Base-by-base conservation (phyloP, 1,140 invertebrate genomes). In the Bombus huntii region DNA sequence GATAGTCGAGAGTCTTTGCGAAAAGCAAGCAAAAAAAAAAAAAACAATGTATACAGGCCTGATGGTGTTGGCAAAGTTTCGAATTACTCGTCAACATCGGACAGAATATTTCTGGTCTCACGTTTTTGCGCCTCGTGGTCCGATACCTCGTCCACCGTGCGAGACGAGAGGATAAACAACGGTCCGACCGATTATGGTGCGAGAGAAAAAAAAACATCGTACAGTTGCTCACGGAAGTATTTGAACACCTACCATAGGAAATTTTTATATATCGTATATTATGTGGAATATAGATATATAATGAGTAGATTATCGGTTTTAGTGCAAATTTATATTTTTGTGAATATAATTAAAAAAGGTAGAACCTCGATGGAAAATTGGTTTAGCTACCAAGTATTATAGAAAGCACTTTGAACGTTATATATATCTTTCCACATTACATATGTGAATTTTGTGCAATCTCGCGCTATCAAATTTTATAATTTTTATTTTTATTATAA, bases 81-180 rank as follows among this genome's bases (percentile, higher is more conserved):
- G 39, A 34, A 44, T 44, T 66, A 76, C 47, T 59, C 13, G 25
- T 37, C 53, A 76, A 37, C 25, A 59, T 28, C 47, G 3, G 15
- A 28, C 34, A 34, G 8, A 76, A 76, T 37, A 57, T 57, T 57
- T 37, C 22, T 22, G 15, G 53, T 57, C 31, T 25, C n/a, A 34
- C 18, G 42, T 34, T 53, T 31, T 77, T 77, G 25, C 12, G 37
- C 28, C 75, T 39, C 34, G 34, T 62, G 75, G 28, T 77, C 28
- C 25, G 31, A 59, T 59, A 42, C 22, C 31, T n/a, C 28, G 13
- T 15, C 71, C 42, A 72, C 13, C 10, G 37, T 12, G 15, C 25
- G 10, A 37, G 44, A 53, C 47, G 37, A 9, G 37, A 77, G 39
- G 10, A 42, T 77, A 77, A 77, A 77, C 57, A 77, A n/a, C 57